Evolutionary conservation across 1,140 invertebrate species (phyloP).

Genomic region (Drosophila subpulchrella): DNA sequence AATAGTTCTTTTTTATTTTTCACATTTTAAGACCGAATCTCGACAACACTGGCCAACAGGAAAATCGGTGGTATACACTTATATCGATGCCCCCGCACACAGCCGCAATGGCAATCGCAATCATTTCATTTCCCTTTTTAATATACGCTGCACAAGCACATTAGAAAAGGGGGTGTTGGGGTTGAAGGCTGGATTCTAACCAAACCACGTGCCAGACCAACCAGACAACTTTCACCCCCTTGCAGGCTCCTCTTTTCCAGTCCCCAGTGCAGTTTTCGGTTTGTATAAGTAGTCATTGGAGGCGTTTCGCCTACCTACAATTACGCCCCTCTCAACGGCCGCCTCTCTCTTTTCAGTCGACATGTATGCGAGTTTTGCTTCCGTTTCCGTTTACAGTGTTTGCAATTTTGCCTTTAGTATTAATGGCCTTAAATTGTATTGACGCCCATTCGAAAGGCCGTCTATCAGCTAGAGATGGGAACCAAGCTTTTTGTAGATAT

Average conservation of each 20-base stretch:
- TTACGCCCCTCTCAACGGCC: constrained; percentile 17
- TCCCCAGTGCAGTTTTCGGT: constrained; percentile 76
- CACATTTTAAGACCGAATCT: no score
- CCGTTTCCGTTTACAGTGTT: constrained; percentile 81
- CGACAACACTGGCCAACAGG: constrained; percentile 16
- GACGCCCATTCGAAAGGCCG: constrained; percentile 50
- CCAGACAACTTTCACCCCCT: constrained; percentile 48
- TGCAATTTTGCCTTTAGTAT: constrained; percentile 79
- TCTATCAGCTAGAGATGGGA: constrained; percentile 31
- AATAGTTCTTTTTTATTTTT: background rate
- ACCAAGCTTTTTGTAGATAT: no score
- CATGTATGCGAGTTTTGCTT: constrained; percentile 67
- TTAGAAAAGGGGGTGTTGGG: constrained; percentile 44
- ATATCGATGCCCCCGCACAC: constrained; percentile 36
- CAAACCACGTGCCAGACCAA: constrained; percentile 74
- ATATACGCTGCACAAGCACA: constrained; percentile 81
- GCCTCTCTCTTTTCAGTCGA: constrained; percentile 28
- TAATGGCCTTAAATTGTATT: constrained; percentile 82
- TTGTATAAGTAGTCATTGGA: constrained; percentile 79
- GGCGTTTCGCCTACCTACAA: constrained; percentile 54
- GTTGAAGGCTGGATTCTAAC: constrained; percentile 32
- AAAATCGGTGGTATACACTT: constrained; percentile 37
- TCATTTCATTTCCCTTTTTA: constrained; percentile 83
- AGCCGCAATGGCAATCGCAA: constrained; percentile 71
- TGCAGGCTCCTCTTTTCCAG: constrained; percentile 3